Conservation (phyloP, 2,888 invertebrate species). For the Itoplectis maculator region DNA sequence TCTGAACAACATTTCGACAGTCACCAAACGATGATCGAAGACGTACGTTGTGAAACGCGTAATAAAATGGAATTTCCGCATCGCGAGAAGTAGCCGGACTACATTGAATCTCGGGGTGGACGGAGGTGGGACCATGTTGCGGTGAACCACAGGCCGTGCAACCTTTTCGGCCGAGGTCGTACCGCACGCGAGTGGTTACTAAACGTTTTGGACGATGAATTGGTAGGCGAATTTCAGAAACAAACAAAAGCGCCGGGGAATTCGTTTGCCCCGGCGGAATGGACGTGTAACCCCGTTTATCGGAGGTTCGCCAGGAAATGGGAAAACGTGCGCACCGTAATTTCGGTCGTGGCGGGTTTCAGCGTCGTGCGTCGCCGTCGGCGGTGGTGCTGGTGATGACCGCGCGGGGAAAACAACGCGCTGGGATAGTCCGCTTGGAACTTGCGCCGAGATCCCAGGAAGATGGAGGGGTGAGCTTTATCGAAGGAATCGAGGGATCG, state of each 20-base stretch:
- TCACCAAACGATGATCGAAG: not conserved
- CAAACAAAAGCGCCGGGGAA: constrained; percentile 52
- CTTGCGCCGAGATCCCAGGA: constrained; percentile 12
- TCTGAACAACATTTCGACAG: too few species aligned
- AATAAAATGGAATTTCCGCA: not conserved
- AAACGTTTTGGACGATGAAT: constrained; percentile 52
- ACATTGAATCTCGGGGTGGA: not conserved
- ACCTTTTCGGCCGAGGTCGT: constrained; percentile 2
- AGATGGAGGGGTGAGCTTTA: constrained; percentile 30
- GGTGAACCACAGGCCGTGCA: not conserved
- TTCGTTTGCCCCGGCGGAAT: constrained; percentile 39
- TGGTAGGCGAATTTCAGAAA: constrained; percentile 54
- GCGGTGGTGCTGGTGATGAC: not conserved
- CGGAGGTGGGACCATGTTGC: not conserved
- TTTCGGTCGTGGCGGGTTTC: constrained; percentile 33
- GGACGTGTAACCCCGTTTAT: constrained; percentile 34
- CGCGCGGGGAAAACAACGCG: constrained; percentile 28
- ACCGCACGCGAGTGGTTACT: constrained; percentile 52
- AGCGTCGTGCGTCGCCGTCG: not conserved
- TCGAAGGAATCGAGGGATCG: constrained; percentile 46
- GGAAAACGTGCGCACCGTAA: constrained; percentile 40
- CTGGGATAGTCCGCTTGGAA: constrained; percentile 29
- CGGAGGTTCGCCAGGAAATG: constrained; percentile 47
- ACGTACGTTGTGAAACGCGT: too few species aligned
- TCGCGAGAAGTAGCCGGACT: not conserved